phyloP scores from a whole-genome alignment of 2,888 invertebrate species.

The Charanyca ferruginea region DNA sequence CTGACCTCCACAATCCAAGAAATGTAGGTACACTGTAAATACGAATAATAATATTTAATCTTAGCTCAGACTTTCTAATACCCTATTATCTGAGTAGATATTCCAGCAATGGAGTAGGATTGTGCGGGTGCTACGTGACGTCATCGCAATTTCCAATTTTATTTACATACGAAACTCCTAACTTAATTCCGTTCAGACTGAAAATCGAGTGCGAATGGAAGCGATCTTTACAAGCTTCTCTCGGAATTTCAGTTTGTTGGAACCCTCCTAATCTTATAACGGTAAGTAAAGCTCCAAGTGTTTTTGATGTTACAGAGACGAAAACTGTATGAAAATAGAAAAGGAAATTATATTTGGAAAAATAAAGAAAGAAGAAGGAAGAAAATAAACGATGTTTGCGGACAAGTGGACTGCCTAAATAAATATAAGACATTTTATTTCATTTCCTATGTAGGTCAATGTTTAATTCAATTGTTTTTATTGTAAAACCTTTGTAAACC shows the following conservation, averaged over 20 bases:
- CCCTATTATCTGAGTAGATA: conserved; percentile 27
- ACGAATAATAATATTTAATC: conserved; percentile 36
- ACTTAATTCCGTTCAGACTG: conserved; percentile 55
- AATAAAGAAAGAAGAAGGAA: conserved; percentile 16
- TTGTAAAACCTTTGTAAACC: conserved; percentile 6
- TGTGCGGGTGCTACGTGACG: conserved; percentile 53
- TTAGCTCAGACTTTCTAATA: conserved; percentile 28
- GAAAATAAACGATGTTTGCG: conserved; percentile 30
- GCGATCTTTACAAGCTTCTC: conserved; percentile 49
- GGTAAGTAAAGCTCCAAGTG: conserved; percentile 45
- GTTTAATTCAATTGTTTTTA: conserved; percentile 13
- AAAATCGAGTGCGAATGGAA: conserved; percentile 58
- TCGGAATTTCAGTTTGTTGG: conserved; percentile 47
- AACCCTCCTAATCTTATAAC: conserved; percentile 48
- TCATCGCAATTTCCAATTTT: conserved; percentile 57
- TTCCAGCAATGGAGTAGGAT: conserved; percentile 27
- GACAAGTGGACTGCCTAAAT: conserved; percentile 19
- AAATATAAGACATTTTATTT: conserved; percentile 12
- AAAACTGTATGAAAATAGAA: conserved; percentile 38
- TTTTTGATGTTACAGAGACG: conserved; percentile 34
- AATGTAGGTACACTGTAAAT: too few species aligned
- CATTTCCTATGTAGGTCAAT: conserved; percentile 15
- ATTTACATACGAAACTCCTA: conserved; percentile 61
- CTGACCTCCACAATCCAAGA: too few species aligned
- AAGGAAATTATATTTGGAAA: conserved; percentile 30